Base-by-base conservation (phyloP, 2,888 invertebrate species). In the Brachycybe producta region DNA sequence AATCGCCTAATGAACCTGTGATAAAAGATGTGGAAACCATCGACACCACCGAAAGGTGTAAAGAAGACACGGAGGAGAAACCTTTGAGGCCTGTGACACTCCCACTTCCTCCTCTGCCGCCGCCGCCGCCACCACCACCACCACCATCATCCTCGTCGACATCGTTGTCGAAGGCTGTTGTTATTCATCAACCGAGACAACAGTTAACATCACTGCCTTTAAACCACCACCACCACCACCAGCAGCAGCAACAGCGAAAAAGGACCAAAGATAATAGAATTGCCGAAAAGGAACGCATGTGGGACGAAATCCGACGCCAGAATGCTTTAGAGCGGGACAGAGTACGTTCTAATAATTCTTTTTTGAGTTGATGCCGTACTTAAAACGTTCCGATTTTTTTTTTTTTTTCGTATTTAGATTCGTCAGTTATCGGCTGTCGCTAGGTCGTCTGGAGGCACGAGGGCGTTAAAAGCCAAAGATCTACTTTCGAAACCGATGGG, bases 301-400 rank as follows among this genome's bases (percentile, higher is more conserved):
- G 52, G 52, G 52, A 52, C 17, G 44, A 49, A 39, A 49, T 52
- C 15, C 32, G 52, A 23, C 48, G 52, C n/a, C 43, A 41, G n/a
- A 43, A 49, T 38, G 52, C 52, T 15, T 26, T 49, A 17, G 44
- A 52, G 23, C 36, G 48, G 24, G 52, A 52, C 30, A 43, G 30
- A 32, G 52, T 52, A 52, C 23, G 24, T 35, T 35, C 28, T 48
- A 30, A 5, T 42, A n/a, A n/a, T n/a, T n/a, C n/a, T 39, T 39
- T 17, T 5, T 39, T 3, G 2, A 3, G 15, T 19, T 11, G 40
- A 39, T n/a, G 17, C 3, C n/a, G 35, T 35, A 17, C 17, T 5
- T 7, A 11, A 27, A 2, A 42, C 27, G 27, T 13, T n/a, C n/a
- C n/a, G n/a, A n/a, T n/a, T n/a, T 11, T 4, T 15, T 8, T n/a